Evolutionary conservation across 2,113 vertebrate genomes (phyloP).

Genomic region (Dryoscopus gambensis): DNA sequence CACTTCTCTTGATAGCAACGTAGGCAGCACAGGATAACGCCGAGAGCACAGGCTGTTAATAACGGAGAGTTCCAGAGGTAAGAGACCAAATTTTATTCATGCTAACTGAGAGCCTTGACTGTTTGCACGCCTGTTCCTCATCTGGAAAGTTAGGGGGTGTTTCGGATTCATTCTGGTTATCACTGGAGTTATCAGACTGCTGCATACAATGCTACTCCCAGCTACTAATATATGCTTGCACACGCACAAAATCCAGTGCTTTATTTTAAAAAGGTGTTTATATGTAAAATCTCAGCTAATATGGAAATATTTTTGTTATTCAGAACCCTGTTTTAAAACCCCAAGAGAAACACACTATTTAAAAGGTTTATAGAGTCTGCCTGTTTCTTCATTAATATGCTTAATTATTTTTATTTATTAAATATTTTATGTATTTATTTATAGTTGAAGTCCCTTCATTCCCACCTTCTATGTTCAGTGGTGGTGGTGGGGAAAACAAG

Average conservation of each 20-base stretch:
- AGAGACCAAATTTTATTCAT: constrained; percentile 3
- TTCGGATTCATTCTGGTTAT: neutral
- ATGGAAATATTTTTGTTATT: neutral
- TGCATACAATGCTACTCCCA: neutral
- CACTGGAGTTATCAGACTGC: neutral
- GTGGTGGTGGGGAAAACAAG: too few species aligned
- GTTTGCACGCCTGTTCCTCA: neutral
- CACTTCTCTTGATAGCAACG: constrained; percentile 63
- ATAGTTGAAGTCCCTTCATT: neutral
- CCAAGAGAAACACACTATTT: neutral
- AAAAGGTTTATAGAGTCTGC: neutral
- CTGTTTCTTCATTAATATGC: neutral
- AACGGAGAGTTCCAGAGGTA: constrained; percentile 77
- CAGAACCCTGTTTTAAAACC: neutral
- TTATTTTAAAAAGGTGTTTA: neutral
- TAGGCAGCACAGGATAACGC: constrained; percentile 72
- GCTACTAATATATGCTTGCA: neutral
- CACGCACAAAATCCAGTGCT: neutral
- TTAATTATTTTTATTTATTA: neutral
- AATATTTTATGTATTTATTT: neutral
- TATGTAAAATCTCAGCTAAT: neutral
- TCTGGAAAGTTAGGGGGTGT: neutral
- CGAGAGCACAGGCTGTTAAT: constrained; percentile 66
- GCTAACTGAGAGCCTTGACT: fast-evolving
- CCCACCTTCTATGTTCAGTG: neutral